Percentiles rank a stretch among this genome's conserved stretches.
These are phyloP conservation scores for Brachylomia viminalis DNA, from an alignment of 2,888 invertebrate genomes.

Conservation along the genomic window DNA sequence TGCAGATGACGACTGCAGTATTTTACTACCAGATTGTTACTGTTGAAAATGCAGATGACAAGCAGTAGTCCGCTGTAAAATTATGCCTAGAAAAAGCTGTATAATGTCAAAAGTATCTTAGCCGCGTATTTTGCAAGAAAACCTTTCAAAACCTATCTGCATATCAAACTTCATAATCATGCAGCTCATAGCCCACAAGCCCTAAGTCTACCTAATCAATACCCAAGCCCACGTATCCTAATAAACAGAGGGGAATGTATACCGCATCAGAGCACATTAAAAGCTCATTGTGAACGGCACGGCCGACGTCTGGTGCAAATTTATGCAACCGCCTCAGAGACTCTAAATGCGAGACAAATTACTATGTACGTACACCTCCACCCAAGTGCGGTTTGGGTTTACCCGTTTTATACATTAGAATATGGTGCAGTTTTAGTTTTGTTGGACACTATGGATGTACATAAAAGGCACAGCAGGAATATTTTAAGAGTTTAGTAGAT, in stretches of 20 bases:
- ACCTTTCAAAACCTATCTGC: not conserved
- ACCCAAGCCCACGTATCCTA: conserved; percentile 42
- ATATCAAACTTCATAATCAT: not conserved
- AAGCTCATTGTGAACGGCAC: conserved; percentile 67
- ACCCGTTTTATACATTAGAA: conserved; percentile 31
- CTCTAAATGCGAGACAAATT: conserved; percentile 71
- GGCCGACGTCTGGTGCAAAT: conserved; percentile 66
- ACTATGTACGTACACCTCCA: conserved; percentile 46
- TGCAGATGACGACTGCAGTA: no score
- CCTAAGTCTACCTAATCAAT: conserved; percentile 52
- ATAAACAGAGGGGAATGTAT: conserved; percentile 59
- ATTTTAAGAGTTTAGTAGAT: no score
- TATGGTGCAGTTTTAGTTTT: conserved; percentile 15
- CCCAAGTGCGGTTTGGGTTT: conserved; percentile 29
- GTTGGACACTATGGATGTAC: no score
- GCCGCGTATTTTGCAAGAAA: not conserved
- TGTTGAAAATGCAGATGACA: no score
- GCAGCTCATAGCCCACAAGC: conserved; percentile 19
- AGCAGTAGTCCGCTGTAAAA: no score
- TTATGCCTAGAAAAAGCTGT: no score
- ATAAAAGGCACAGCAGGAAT: no score
- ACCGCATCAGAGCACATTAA: conserved; percentile 67
- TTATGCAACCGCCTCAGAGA: conserved; percentile 71
- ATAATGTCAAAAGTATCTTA: not conserved
- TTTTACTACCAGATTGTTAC: no score